These are phyloP conservation scores for Norana najaformis DNA, from an alignment of 2,888 invertebrate genomes.

Conservation along the genomic window DNA sequence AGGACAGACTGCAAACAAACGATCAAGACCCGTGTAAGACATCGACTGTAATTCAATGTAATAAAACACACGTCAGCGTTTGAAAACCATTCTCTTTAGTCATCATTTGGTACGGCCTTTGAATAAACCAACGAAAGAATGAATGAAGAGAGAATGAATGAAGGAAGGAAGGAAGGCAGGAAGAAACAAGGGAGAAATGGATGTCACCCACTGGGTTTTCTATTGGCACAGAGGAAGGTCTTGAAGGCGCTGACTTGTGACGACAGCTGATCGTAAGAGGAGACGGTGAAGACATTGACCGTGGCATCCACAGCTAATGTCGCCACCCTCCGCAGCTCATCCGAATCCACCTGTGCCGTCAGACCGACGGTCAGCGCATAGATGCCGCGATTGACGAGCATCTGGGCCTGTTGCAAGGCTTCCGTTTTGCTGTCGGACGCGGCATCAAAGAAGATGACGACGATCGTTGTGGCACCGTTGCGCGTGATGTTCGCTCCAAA, in stretches of 20 bases:
- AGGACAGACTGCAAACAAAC: constrained; percentile 33
- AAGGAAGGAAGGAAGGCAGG: neutral
- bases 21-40: neutral
- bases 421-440: constrained; percentile 25
- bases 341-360: neutral
- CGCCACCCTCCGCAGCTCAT: neutral
- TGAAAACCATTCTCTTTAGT: neutral
- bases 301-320: neutral
- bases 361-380: constrained; percentile 15
- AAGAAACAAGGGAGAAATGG: neutral
- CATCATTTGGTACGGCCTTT: neutral
- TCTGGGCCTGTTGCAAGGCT: constrained; percentile 25
- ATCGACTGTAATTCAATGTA: neutral
- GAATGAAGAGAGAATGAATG: neutral
- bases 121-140: no score
- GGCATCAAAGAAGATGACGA: constrained; percentile 38
- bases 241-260: neutral
- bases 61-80: neutral
- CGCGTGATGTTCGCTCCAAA: neutral
- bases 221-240: constrained; percentile 9
- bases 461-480: constrained; percentile 22
- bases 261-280: neutral
- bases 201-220: constrained; percentile 20
- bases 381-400: constrained; percentile 14
- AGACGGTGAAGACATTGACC: constrained; percentile 8